phyloP scores from a whole-genome alignment of 2,888 invertebrate species.

The Eumerus sabulonum region DNA sequence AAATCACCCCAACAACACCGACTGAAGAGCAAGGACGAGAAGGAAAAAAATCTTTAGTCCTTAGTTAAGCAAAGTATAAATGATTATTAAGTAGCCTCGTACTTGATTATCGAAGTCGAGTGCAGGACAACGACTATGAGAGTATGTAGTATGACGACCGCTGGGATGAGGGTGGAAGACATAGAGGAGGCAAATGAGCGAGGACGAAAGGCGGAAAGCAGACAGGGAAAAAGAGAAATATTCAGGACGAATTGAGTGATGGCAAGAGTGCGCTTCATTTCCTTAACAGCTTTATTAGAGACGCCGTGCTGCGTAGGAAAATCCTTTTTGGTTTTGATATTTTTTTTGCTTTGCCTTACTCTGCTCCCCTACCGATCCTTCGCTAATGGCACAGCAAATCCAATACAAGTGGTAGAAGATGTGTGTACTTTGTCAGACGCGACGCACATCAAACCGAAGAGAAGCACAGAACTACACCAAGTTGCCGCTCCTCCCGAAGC shows the following conservation, averaged over 20 bases:
- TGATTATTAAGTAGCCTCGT: constrained; percentile 67
- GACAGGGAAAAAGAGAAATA: no score
- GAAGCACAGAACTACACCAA: not conserved
- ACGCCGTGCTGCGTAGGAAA: constrained; percentile 18
- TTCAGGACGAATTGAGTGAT: constrained; percentile 63
- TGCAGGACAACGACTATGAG: constrained; percentile 5
- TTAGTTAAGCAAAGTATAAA: constrained; percentile 68
- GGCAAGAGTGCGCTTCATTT: constrained; percentile 62
- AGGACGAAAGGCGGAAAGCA: not conserved
- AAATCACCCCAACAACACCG: constrained; percentile 17
- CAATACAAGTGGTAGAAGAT: constrained; percentile 32
- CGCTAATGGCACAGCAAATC: constrained; percentile 17
- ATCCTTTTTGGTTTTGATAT: constrained; percentile 19
- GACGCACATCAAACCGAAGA: not conserved
- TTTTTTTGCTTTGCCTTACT: constrained; percentile 1
- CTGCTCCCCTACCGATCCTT: no score
- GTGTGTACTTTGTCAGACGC: constrained; percentile 19
- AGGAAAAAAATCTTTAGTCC: constrained; percentile 26
- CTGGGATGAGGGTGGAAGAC: not conserved
- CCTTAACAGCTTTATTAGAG: constrained; percentile 64
- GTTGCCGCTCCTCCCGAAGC: constrained; percentile 4
- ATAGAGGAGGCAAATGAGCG: not conserved
- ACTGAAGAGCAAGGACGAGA: not conserved
- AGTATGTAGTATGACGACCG: no score
- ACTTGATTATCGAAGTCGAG: constrained; percentile 60